A percentile compares a stretch with the other conserved stretches of the same genome.
phyloP scores from a whole-genome alignment of 2,888 invertebrate species.

The Norana najaformis region DNA sequence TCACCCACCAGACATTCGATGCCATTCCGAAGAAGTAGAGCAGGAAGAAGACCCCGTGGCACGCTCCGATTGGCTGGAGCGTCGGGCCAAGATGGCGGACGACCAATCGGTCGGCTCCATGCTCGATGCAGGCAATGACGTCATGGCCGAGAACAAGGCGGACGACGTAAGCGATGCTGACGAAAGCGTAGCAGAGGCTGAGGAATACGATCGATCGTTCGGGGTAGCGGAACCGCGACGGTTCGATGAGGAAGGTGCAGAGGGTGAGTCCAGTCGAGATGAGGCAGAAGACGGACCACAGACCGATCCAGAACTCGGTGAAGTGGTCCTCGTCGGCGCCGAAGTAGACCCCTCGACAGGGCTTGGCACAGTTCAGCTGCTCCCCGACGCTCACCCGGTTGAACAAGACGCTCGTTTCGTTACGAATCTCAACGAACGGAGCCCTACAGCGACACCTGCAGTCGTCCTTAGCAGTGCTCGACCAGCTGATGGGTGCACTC shows the following conservation, averaged over 20 bases:
- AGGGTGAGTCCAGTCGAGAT: slow-evolving; percentile 93
- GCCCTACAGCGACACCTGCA: slow-evolving; percentile 34
- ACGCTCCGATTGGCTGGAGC: slow-evolving; percentile 67
- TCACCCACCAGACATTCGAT: slow-evolving; percentile 92
- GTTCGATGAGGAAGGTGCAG: slow-evolving; percentile 91
- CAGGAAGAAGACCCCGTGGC: slow-evolving; percentile 90
- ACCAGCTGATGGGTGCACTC: background rate
- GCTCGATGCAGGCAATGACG: slow-evolving; percentile 78
- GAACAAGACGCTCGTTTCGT: slow-evolving; percentile 51
- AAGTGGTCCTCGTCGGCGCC: slow-evolving; percentile 82
- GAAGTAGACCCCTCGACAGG: slow-evolving; percentile 85
- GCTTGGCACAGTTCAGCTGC: slow-evolving; percentile 67
- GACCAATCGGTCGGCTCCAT: slow-evolving; percentile 66
- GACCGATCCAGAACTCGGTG: slow-evolving; percentile 91
- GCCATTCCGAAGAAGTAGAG: slow-evolving; percentile 99
- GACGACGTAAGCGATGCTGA: slow-evolving; percentile 84
- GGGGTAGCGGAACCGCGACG: slow-evolving; percentile 80
- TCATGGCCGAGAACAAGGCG: slow-evolving; percentile 78
- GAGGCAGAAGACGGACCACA: slow-evolving; percentile 95
- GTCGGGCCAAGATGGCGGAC: slow-evolving; percentile 90
- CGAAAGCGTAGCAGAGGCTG: slow-evolving; percentile 92
- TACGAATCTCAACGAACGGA: slow-evolving; percentile 48
- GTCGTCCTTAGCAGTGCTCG: background rate
- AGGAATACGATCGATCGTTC: slow-evolving; percentile 97
- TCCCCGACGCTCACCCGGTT: slow-evolving; percentile 55